phyloP scores from a whole-genome alignment of 2,113 vertebrate genomes.

The Oceanites oceanicus region DNA sequence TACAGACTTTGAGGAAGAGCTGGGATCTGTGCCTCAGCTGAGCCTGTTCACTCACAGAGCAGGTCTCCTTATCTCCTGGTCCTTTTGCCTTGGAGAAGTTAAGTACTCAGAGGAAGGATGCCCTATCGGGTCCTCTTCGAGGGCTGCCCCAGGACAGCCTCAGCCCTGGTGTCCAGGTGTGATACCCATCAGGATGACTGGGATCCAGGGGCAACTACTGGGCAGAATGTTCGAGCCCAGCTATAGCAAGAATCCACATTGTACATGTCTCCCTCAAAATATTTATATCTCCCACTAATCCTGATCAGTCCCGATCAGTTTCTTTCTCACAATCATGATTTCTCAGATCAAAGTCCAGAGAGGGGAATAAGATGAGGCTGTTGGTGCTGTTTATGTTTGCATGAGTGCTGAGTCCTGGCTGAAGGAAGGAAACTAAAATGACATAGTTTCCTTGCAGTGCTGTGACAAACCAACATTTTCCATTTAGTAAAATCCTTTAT shows the following conservation, averaged over 20 bases:
- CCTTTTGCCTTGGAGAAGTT: not conserved
- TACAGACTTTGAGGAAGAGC: not conserved
- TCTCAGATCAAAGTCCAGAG: not conserved
- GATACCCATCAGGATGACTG: not conserved
- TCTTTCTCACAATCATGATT: too few relatives aligned
- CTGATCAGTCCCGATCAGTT: not conserved
- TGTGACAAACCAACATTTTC: not conserved
- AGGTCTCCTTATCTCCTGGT: not conserved
- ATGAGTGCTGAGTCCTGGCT: not conserved
- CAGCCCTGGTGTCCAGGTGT: not conserved
- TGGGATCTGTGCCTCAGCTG: not conserved
- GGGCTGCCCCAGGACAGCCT: not conserved
- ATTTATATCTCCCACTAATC: not conserved
- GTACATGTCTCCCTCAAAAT: not conserved
- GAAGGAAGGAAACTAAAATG: not conserved
- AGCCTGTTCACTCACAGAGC: accelerated
- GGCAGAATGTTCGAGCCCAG: not conserved
- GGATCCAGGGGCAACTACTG: not conserved
- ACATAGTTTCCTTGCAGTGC: not conserved
- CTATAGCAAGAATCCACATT: not conserved
- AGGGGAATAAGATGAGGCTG: not conserved
- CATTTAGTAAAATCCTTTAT: not conserved
- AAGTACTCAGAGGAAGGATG: not conserved
- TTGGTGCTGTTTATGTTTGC: not conserved
- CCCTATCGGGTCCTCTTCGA: not conserved